Evolutionary conservation across 2,888 invertebrate genomes (phyloP), one percentile per base, ranked within the genome.

Genomic region (Catocala nupta): DNA sequence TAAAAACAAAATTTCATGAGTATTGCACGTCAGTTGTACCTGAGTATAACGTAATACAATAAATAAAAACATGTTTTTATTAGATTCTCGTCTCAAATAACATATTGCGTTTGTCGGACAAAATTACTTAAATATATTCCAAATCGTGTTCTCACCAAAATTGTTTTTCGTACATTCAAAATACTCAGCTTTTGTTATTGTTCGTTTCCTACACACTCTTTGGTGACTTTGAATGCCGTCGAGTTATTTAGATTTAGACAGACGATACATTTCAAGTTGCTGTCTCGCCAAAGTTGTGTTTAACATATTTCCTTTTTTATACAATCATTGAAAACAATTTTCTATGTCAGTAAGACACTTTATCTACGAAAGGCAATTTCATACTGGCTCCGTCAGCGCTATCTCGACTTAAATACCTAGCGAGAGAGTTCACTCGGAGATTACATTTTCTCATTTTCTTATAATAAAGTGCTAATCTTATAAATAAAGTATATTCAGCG

Each of bases 391-490:
- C 9, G 36, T 39, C 36, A 39, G 36, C 36, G 9, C 8, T 39
- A 8, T 39, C 8, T 39, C 36, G 36, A 9, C 12, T 13, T 13
- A 63, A 54, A 43, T 44, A 45, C 50, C 55, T 33, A 10, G 16
- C 52, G 47, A 54, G 39, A 55, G 13, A 52, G 60, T 60, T 16
- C 8, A 25, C 34, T 12, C 11, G 11, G 16, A 45, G 16, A 54
- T 63, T 54, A 60, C 25, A 16, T 63, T 64, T 58, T 61, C 50
- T 58, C 44, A 55, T 72, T 63, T 51, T 55, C 25, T 12, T 39
- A 10, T 55, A 55, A 55, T 55, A 33, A 60, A 49, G 59, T 44
- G 36, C 36, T 39, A 6, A 39, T 2, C 2, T 39, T 39, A 39
- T 39, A 39, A 39, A 39, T 39, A 39, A 39, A 39, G 6, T 39